phyloP scores from a whole-genome alignment of 2,888 invertebrate genomes.

The Mayetiola destructor region DNA sequence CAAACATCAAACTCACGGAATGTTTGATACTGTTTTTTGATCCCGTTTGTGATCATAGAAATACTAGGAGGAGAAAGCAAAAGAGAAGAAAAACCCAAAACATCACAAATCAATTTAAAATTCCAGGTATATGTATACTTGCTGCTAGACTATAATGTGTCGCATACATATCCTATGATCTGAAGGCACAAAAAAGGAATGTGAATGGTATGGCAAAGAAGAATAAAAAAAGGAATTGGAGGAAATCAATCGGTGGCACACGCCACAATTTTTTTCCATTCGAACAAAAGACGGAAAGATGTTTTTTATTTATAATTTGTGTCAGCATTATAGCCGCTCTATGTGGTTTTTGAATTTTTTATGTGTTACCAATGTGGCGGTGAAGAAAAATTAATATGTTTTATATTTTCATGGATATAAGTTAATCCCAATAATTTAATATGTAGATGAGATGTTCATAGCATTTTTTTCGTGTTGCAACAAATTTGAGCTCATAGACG shows the following conservation, averaged over 20 bases:
- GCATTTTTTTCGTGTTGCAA: no score
- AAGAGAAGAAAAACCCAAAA: constrained; percentile 4
- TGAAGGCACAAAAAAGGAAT: neutral
- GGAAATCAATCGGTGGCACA: constrained; percentile 12
- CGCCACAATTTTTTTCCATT: constrained; percentile 11
- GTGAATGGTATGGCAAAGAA: neutral
- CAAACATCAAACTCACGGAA: neutral
- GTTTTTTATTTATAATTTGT: no score
- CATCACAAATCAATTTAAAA: constrained; percentile 1
- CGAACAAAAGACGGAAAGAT: neutral
- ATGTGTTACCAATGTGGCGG: no score
- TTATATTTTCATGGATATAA: no score
- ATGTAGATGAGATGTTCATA: no score
- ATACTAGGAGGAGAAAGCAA: neutral
- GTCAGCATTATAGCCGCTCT: no score
- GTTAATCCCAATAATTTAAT: no score
- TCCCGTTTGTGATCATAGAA: constrained; percentile 2
- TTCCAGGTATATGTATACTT: no score
- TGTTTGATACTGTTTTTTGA: neutral
- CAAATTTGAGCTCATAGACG: no score
- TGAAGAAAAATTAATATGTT: no score
- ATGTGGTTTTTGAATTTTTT: no score
- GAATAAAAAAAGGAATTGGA: neutral
- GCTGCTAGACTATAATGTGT: no score
- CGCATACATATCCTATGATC: constrained; percentile 1